Percentiles rank a stretch among this genome's conserved stretches.
Conservation (phyloP, 2,797 vertebrate genomes). For the Dipus sagitta region DNA sequence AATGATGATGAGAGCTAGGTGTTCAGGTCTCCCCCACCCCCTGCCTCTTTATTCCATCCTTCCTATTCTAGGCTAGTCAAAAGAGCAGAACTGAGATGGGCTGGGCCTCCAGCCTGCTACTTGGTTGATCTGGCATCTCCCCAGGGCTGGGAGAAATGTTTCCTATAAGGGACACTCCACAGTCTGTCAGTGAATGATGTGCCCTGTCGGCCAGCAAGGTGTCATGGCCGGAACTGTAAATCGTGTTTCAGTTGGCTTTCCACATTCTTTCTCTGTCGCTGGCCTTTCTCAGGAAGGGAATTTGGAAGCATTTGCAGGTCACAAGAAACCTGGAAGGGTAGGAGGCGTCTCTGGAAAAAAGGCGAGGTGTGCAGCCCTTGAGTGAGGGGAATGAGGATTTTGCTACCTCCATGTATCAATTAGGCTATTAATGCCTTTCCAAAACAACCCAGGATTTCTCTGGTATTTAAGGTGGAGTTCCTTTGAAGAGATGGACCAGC, state of each 20-base stretch:
- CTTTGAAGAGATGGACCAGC: slow-evolving; percentile 52
- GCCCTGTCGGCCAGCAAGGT: slow-evolving; percentile 3
- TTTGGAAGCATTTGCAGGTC: slow-evolving; percentile 50
- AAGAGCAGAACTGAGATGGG: neutral
- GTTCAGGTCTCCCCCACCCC: neutral
- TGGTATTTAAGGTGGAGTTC: slow-evolving; percentile 60
- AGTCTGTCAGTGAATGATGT: slow-evolving; percentile 52
- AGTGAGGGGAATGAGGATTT: neutral
- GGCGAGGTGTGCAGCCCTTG: neutral
- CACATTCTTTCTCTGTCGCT: neutral
- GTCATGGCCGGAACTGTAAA: slow-evolving; percentile 47
- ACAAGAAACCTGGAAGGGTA: slow-evolving; percentile 21
- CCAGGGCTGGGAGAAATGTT: neutral
- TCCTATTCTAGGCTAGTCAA: neutral
- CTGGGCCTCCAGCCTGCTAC: neutral
- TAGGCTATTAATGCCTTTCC: slow-evolving; percentile 8
- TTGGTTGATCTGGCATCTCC: slow-evolving; percentile 1
- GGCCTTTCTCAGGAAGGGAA: neutral
- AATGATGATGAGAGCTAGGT: neutral
- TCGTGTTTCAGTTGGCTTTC: slow-evolving; percentile 12
- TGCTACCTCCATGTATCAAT: slow-evolving; percentile 49
- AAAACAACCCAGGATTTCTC: slow-evolving; percentile 20
- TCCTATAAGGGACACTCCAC: neutral
- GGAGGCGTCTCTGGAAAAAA: neutral
- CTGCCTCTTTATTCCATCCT: neutral